These are phyloP conservation scores for Eufriesea mexicana DNA, from an alignment of 1,140 invertebrate genomes.

Conservation along the genomic window DNA sequence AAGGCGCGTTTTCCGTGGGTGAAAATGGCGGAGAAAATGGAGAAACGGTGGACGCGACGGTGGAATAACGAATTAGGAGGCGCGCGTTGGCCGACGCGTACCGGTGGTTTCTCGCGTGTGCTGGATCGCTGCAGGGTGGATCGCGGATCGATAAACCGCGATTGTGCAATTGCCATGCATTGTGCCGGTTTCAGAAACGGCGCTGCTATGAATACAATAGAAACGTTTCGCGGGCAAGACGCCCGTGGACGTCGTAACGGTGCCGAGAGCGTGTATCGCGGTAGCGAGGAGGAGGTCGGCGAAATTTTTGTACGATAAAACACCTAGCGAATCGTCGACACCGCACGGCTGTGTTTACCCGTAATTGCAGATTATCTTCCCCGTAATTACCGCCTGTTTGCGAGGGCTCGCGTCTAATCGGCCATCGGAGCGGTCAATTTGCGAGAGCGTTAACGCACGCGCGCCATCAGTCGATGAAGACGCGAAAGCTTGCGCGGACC, in stretches of 20 bases:
- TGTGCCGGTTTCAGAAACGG: constrained; percentile 41
- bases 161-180: constrained; percentile 49
- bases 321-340: neutral
- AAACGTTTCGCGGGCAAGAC: constrained; percentile 36
- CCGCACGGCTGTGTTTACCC: neutral
- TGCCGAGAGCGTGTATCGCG: neutral
- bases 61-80: neutral
- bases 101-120: constrained; percentile 2
- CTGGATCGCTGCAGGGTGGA: constrained; percentile 8
- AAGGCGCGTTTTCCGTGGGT: no score
- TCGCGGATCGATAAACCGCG: constrained; percentile 46
- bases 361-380: constrained; percentile 37
- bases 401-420: neutral
- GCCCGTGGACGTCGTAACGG: constrained; percentile 6
- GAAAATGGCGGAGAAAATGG: neutral
- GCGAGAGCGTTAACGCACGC: constrained; percentile 13
- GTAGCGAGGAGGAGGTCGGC: neutral
- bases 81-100: neutral
- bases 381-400: constrained; percentile 5
- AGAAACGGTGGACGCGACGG: no score
- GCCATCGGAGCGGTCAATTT: constrained; percentile 12
- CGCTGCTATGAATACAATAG: constrained; percentile 54
- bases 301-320: constrained; percentile 8
- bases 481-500: neutral
- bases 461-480: neutral